Evolutionary conservation across 2,888 invertebrate species (phyloP), one percentile per base, ranked within the genome.

Genomic region (Nomada lathburiana): DNA sequence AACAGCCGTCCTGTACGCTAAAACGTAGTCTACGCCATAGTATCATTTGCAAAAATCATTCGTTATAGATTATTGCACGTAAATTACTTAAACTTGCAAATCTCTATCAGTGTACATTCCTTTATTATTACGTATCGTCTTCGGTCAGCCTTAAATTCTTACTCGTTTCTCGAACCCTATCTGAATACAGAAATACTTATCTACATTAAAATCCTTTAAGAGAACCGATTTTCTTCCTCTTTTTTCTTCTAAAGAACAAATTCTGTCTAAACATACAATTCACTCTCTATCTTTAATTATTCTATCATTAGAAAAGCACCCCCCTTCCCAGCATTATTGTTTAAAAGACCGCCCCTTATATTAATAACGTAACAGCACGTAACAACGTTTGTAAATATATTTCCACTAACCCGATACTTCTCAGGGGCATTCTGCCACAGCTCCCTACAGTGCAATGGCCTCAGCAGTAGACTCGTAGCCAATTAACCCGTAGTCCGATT

Each of bases 361-460:
- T 53, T 16, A 42, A 68, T 42, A 42, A 36, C 67, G 18, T 26
- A 44, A 59, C 59, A 44, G 69, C 69, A 70, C 59, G 59, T 59
- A 53, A 68, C 1, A 23, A 44, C 69, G 59, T 59, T 13, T 70
- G 70, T 70, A 70, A 60, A 70, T 70, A 70, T 20, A 47, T 29
- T 13, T 64, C 42, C 63, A 53, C 44, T n/a, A 16, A n/a, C 20
- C 60, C 20, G 50, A n/a, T 36, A 42, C 60, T 10, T 26, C 65
- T 62, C 62, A 79, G 67, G 63, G 80, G 59, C 79, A 80, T 80
- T 80, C 68, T 67, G 29, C 26, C 60, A 47, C 70, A 62, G 65
- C 71, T 80, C 71, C 80, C 79, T 50, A 57, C 73, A 18, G 68
- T 64, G 53, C 68, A 82, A 78, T 83, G 83, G 82, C 36, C 82